These are phyloP conservation scores for Pseudococcus jackbeardsleyi DNA, from an alignment of 2,888 invertebrate genomes.

Conservation along the genomic window DNA sequence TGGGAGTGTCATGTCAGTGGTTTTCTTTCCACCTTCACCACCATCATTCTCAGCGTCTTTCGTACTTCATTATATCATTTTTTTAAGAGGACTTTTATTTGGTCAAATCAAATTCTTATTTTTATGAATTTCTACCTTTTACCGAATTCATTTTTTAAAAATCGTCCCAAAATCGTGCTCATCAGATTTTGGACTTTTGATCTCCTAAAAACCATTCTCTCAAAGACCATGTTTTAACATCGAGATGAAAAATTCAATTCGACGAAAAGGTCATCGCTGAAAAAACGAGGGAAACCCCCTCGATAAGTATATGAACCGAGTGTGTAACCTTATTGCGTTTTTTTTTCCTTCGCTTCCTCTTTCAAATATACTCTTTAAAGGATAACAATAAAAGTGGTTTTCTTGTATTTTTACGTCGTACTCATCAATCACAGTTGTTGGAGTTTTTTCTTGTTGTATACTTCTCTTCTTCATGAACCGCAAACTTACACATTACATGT, in stretches of 20 bases:
- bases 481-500: constrained; percentile 46
- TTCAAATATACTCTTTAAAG: constrained; percentile 32
- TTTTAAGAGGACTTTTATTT: too few species aligned
- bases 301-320: background rate
- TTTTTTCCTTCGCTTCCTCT: background rate
- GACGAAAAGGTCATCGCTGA: background rate
- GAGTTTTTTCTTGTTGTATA: background rate
- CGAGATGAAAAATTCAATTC: background rate
- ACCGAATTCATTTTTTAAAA: too few species aligned
- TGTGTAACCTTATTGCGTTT: background rate
- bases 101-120: too few species aligned
- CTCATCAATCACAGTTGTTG: constrained; percentile 48
- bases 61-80: too few species aligned
- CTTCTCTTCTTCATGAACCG: background rate
- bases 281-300: background rate
- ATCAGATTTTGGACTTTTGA: too few species aligned
- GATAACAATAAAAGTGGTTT: constrained; percentile 46
- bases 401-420: constrained; percentile 41
- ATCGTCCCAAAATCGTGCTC: too few species aligned
- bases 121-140: too few species aligned
- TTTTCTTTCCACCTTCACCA: too few species aligned
- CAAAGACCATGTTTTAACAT: too few species aligned
- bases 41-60: too few species aligned
- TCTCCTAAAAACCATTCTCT: too few species aligned
- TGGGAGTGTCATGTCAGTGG: too few species aligned